Percentiles rank a stretch among this genome's conserved stretches.
phyloP scores from a whole-genome alignment of 2,888 invertebrate genomes.

The Nomada flava region DNA sequence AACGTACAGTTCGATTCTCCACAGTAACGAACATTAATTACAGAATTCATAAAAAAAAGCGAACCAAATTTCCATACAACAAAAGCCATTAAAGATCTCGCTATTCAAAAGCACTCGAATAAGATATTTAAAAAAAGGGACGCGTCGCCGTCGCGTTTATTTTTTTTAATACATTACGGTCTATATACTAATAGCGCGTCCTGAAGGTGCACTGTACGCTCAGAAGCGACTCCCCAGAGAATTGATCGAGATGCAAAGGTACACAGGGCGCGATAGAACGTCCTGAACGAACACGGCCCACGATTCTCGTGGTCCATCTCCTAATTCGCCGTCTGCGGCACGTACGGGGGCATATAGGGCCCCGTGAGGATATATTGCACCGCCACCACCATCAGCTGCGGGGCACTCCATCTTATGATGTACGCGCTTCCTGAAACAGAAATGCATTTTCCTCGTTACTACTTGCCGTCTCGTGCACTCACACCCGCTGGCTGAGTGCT shows the following conservation, averaged over 20 bases:
- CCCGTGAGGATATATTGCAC: conserved; percentile 82
- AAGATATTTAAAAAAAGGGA: no score
- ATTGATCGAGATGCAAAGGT: conserved; percentile 21
- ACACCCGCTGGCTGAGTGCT: conserved; percentile 28
- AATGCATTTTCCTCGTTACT: conserved; percentile 77
- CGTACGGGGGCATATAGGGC: conserved; percentile 83
- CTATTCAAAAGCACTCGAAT: no score
- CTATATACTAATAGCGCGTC: not conserved
- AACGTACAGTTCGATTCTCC: not conserved
- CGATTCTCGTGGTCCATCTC: conserved; percentile 34
- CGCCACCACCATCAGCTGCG: conserved; percentile 83
- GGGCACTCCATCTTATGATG: conserved; percentile 83
- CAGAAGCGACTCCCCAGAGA: conserved; percentile 28
- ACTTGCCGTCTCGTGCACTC: conserved; percentile 28
- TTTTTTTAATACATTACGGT: not conserved
- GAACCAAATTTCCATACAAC: no score
- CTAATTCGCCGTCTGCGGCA: conserved; percentile 79
- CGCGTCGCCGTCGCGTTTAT: not conserved
- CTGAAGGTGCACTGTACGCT: not conserved
- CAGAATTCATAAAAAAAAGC: not conserved
- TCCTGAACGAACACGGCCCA: conserved; percentile 37
- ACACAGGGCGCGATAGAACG: conserved; percentile 31
- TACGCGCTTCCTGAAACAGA: conserved; percentile 82
- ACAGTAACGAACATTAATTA: not conserved
- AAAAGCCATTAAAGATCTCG: no score